A percentile compares a stretch with the other conserved stretches of the same genome.
phyloP scores from a whole-genome alignment of 2,888 invertebrate species.

The Ennomos quercinarius region DNA sequence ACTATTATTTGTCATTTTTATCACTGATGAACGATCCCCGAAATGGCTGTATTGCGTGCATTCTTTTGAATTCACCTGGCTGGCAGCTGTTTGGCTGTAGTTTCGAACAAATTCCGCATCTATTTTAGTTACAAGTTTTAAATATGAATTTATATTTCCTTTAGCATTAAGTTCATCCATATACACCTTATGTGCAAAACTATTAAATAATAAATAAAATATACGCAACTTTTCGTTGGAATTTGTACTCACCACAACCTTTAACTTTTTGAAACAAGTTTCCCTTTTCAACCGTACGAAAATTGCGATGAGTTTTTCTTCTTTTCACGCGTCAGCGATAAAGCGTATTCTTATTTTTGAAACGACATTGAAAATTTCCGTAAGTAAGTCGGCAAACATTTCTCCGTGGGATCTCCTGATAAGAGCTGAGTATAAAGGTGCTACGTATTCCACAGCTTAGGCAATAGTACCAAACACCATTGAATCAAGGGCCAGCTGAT shows the following conservation, averaged over 20 bases:
- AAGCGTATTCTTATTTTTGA: slow-evolving; percentile 5
- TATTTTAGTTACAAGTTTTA: too few species aligned
- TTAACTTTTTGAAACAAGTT: too few species aligned
- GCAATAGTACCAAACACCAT: slow-evolving; percentile 17
- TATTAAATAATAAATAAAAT: too few species aligned
- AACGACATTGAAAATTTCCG: slow-evolving; percentile 12
- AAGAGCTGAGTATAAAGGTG: slow-evolving; percentile 11
- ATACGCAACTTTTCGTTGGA: too few species aligned
- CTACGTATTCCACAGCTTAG: slow-evolving; percentile 10
- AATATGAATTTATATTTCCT: too few species aligned
- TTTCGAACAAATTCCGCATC: too few species aligned
- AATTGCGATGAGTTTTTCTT: not conserved
- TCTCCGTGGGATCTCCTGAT: slow-evolving; percentile 12
- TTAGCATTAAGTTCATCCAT: too few species aligned
- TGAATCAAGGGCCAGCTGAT: slow-evolving; percentile 27
- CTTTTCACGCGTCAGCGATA: slow-evolving; percentile 1
- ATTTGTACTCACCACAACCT: too few species aligned
- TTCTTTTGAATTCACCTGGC: not conserved
- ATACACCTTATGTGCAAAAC: too few species aligned
- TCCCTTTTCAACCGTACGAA: not conserved
- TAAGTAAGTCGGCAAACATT: slow-evolving; percentile 14
- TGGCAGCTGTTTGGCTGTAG: too few species aligned
- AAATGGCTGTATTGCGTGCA: slow-evolving; percentile 25
- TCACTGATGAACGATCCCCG: slow-evolving; percentile 30
- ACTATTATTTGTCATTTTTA: slow-evolving; percentile 54